Evolutionary conservation across 2,888 invertebrate genomes (phyloP), one percentile per base, ranked within the genome.

Genomic region (Subacronicta megacephala): DNA sequence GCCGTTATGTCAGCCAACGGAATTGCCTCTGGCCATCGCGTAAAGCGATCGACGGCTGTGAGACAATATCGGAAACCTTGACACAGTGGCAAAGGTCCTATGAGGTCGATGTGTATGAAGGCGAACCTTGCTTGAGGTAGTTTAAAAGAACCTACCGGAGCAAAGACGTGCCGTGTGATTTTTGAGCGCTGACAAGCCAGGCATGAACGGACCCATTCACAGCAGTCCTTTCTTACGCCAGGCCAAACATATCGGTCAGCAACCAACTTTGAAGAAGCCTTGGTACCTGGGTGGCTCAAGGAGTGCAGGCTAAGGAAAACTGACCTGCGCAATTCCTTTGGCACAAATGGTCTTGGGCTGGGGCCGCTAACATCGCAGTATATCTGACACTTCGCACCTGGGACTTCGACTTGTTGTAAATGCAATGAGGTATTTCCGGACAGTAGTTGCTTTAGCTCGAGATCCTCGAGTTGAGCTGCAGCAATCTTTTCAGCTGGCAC

Each of bases 11-110:
- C 20, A n/a, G 31, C 20, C 20, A 20, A 6, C 6, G 20, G 20
- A 4, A 20, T 20, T 20, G 20, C 20, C 20, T 20, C 20, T n/a
- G 50, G 50, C 50, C 50, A 50, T 31, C 50, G 50, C 6, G 50
- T 16, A 10, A 49, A 49, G 18, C 49, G 37, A 26, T 50, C 50
- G 13, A 50, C 35, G 6, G 50, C 50, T 1, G 50, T 50, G 26
- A 50, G 41, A n/a, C 50, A 50, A 13, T 50, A 50, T 0, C 16
- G 17, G 18, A 13, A 40, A 2, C 50, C 50, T 6, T 50, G 31
- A 16, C 18, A 15, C n/a, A 31, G 13, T 20, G 50, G 50, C 15
- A 50, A 31, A 10, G 50, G 50, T n/a, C n/a, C n/a, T n/a, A n/a
- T n/a, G n/a, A n/a, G n/a, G n/a, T n/a, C n/a, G n/a, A n/a, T n/a